Evolutionary conservation across 2,797 vertebrate species (phyloP), one percentile per base, ranked within the genome.

Genomic region (Neosilurus mollespiculum): DNA sequence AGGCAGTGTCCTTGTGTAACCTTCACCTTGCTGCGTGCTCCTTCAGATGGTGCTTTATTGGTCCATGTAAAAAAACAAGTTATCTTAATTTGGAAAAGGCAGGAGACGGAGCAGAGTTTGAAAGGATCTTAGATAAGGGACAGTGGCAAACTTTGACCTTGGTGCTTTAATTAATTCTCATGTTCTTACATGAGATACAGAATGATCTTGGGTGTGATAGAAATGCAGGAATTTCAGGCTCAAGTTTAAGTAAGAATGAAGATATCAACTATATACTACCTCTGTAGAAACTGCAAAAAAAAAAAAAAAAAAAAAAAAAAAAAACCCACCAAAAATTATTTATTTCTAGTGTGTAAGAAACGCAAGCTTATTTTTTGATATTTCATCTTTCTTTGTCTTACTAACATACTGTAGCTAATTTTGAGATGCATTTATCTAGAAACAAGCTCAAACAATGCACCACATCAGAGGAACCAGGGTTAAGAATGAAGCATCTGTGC

Each of bases 1-100:
- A 85, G 56, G 54, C 82, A 81, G 85, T 84, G 87, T 83, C 89
- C 87, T 88, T 79, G 84, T 76, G 65, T 81, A 78, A 90, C 87
- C 89, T 90, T 90, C 87, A 91, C 87, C 88, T 89, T 88, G 87
- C 30, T 81, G 24, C 26, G 30, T 11, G 86, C 87, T 83, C 87
- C 80, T 70, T 75, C 58, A 58, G 20, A 84, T 51, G 58, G n/a
- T 77, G 71, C 37, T 43, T 65, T 66, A 43, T 3, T 65, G 75
- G 51, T 24, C 34, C 24, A 9, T 59, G 16, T 9, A 82, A 82
- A 76, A 12, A 9, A 54, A 26, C 0, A 24, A 14, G 0, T 15
- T 75, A 76, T 67, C 18, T 69, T 26, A 75, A 80, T 76, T 71
- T 66, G 26, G n/a, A 70, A 82, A 79, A 76, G 69, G 10, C 53